A percentile compares a stretch with the other conserved stretches of the same genome.
These are phyloP conservation scores for Microchrysa polita DNA, from an alignment of 2,888 invertebrate species.

Conservation along the genomic window DNA sequence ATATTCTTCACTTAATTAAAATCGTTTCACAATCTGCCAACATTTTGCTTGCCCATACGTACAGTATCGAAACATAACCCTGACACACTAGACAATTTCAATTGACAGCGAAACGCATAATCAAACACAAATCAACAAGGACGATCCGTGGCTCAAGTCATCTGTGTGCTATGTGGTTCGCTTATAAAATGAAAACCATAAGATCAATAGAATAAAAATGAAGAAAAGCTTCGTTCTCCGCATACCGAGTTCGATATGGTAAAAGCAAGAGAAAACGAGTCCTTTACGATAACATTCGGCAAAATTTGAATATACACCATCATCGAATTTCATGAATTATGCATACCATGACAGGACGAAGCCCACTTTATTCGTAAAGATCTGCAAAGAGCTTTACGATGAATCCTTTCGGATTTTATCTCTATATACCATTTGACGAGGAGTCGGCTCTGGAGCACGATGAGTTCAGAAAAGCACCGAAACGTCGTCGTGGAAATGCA, in stretches of 20 bases:
- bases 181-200: slow-evolving; percentile 43
- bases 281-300: slow-evolving; percentile 29
- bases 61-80: no score
- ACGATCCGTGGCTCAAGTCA: slow-evolving; percentile 34
- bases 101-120: slow-evolving; percentile 9
- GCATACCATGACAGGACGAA: slow-evolving; percentile 33
- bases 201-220: slow-evolving; percentile 35
- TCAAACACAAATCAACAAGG: slow-evolving; percentile 32
- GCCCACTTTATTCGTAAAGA: slow-evolving; percentile 32
- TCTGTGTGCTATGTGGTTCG: no score
- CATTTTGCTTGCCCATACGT: no score
- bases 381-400: slow-evolving; percentile 18
- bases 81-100: neutral
- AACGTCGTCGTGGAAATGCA: no score
- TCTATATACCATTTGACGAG: neutral
- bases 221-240: slow-evolving; percentile 26
- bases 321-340: slow-evolving; percentile 42
- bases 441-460: no score
- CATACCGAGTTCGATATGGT: slow-evolving; percentile 3
- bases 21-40: no score
- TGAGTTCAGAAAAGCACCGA: no score
- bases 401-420: slow-evolving; percentile 28
- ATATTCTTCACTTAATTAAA: no score
- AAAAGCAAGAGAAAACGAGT: slow-evolving; percentile 33
- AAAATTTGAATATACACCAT: slow-evolving; percentile 38